Base-by-base conservation (phyloP, 2,888 invertebrate species). In the Trimorus sp. region DNA sequence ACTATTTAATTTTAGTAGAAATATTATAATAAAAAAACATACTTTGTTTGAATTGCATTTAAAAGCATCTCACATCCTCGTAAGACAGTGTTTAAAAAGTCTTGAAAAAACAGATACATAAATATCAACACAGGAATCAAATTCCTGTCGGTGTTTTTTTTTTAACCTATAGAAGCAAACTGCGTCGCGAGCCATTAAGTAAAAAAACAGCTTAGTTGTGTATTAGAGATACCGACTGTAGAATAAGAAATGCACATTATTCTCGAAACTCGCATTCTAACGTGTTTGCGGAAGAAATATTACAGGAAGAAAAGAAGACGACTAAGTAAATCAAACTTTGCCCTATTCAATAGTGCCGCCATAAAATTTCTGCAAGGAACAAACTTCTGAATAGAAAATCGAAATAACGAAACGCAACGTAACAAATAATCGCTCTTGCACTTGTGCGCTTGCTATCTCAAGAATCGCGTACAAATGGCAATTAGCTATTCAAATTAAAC, bases 231-330 rank as follows among this genome's bases (percentile, higher is more conserved):
- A 48, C 62, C 45, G 62, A 68, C 16, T 54, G 38, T 62, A 36
- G 45, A 40, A 69, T 76, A 69, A 76, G 45, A 76, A 76, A 68
- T 76, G 51, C 62, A 56, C 76, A 68, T 59, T 63, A 62, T 63
- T 76, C 69, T 69, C 40, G 58, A 36, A 69, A 76, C 62, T 26
- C 38, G 68, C 69, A 76, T 69, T 76, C 76, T 69, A 76, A 69
- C 62, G 69, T 76, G 69, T 76, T 69, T 69, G 45, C 40, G 49
- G 49, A 76, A 63, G 76, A 76, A 76, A 76, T 76, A 76, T 76
- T 76, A 26, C 48, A 59, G 15, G 12, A 62, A 1, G 62, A 56
- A 76, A 49, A 63, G 62, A 38, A 40, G 38, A 37, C 15, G 40
- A 58, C 58, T 62, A 15, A 77, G 63, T 63, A 65, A 58, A 63